Conservation (phyloP, 2,888 invertebrate species). For the Microdon myrmicae region DNA sequence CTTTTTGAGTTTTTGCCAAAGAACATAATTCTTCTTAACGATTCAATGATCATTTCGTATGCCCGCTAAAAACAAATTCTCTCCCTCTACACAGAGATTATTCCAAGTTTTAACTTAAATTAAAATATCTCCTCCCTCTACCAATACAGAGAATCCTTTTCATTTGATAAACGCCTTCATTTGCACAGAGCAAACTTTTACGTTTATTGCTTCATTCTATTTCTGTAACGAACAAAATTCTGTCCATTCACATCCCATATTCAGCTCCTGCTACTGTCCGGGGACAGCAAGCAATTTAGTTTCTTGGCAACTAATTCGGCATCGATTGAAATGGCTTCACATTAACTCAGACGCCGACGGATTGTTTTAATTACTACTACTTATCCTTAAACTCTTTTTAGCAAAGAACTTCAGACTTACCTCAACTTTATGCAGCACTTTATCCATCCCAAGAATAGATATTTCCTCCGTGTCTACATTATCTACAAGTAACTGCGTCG, state of each 20-base stretch:
- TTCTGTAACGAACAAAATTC: no score
- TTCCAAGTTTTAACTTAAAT: conserved; percentile 25
- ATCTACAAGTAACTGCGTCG: conserved; percentile 57
- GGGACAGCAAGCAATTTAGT: no score
- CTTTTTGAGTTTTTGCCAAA: no score
- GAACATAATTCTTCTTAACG: no score
- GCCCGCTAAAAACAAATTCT: no score
- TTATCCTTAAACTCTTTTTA: conserved; percentile 12
- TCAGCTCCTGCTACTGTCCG: no score
- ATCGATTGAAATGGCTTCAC: not conserved
- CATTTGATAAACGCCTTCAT: conserved; percentile 8
- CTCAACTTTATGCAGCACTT: conserved; percentile 70
- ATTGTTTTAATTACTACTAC: conserved; percentile 28
- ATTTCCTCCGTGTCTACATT: conserved; percentile 63
- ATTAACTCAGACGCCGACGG: conserved; percentile 10
- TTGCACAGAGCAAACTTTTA: no score
- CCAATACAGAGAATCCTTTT: conserved; percentile 27
- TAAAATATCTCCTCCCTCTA: conserved; percentile 27
- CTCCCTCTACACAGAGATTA: no score
- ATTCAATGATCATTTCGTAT: no score
- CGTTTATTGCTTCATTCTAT: no score
- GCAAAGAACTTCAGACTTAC: conserved; percentile 58
- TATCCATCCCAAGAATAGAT: conserved; percentile 69
- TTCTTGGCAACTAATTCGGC: no score
- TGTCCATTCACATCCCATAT: no score